These are phyloP conservation scores for Oxyruncus cristatus DNA, from an alignment of 2,113 vertebrate species.

Conservation along the genomic window DNA sequence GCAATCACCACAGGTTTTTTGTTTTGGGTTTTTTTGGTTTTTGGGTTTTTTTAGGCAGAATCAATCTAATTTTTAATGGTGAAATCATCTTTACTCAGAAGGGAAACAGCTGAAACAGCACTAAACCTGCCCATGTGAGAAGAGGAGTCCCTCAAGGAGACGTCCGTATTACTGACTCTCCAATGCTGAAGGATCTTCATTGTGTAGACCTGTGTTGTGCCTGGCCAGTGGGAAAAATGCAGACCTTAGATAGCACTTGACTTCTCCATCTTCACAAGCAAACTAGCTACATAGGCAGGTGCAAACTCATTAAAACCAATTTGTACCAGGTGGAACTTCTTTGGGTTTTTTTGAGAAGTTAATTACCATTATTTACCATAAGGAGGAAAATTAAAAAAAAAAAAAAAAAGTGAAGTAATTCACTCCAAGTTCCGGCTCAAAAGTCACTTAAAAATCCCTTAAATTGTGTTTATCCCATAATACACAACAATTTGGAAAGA, in stretches of 20 bases:
- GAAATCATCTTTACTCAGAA: background rate
- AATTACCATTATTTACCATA: background rate
- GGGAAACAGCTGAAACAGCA: background rate
- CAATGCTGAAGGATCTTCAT: background rate
- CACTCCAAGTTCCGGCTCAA: background rate
- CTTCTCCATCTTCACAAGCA: background rate
- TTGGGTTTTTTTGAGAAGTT: background rate
- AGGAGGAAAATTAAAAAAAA: background rate
- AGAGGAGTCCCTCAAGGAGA: background rate
- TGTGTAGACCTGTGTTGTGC: background rate
- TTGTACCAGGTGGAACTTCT: background rate
- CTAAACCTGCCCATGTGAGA: background rate
- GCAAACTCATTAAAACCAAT: background rate
- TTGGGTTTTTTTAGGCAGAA: background rate
- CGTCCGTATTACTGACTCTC: background rate
- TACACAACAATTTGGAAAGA: background rate
- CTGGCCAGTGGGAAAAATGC: background rate
- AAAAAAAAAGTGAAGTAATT: background rate
- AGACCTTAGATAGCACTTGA: background rate
- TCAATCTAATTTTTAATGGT: background rate
- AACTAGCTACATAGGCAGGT: background rate
- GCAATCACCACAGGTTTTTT: background rate
- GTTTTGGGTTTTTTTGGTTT: background rate
- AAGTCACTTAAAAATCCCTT: background rate
- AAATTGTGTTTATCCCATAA: background rate